Base-by-base conservation (phyloP, 2,797 vertebrate species). In the Lophius americanus region DNA sequence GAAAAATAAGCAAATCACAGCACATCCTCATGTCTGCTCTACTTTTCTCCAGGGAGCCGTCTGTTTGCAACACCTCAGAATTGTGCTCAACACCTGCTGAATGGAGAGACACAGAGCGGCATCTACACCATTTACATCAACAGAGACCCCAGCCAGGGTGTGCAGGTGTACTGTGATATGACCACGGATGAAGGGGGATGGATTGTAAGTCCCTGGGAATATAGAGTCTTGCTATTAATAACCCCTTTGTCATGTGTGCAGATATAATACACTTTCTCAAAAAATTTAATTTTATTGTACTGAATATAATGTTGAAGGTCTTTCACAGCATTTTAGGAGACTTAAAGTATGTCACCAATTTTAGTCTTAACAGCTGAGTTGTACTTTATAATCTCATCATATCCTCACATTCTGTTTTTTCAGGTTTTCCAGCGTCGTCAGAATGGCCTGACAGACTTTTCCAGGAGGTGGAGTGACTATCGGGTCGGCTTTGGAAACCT, bases 151-250 rank as follows among this genome's bases (percentile, higher is more conserved):
- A 92, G 93, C 86, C 98, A 96, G 89, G 92, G 95, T 5, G 78
- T 99, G 66, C 97, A 96, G 58, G 97, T 99, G 65, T 99, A 95
- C 92, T 99, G 98, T 0, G 98, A 99, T 91, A 99, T 99, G 98
- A 92, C 86, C 83, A 98, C 96, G 0, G 96, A 99, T 0, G 95
- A 95, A 5, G 98, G 98, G 0, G 98, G 98, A 76, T 99, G 98
- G 98, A 97, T 98, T 63, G 98, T 99, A 90, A 97, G 98, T 96
- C 36, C 35, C 10, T 62, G 51, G 54, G 13, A 55, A 66, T 4
- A 65, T 14, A 44, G 47, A 5, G 48, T 52, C 35, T 55, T 58
- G 23, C 23, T 23, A 48, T 42, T 42, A 33, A 57, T 39, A n/a
- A 36, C 36, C 37, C 41, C 10, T 47, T 5, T 59, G 13, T 57